Conservation (phyloP, 2,797 vertebrate species). For the Anisognathus igniventris region DNA sequence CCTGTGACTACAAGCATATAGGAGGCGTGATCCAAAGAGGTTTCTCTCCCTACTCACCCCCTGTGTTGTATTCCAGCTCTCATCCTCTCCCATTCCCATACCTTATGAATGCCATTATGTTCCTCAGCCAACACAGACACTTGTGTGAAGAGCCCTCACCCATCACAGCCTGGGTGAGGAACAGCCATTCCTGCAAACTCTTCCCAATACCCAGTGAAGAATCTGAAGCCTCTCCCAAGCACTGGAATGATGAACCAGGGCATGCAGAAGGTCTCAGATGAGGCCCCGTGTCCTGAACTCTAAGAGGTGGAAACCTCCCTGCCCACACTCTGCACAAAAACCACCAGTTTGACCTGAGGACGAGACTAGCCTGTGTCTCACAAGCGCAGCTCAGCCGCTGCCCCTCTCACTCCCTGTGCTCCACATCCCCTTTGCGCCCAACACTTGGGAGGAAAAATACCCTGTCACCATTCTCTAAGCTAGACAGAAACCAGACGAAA, state of each 20-base stretch:
- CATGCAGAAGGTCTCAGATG: accelerated
- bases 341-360: accelerated
- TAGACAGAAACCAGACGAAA: neutral
- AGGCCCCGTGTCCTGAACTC: accelerated
- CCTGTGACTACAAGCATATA: neutral
- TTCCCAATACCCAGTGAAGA: neutral
- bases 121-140: neutral
- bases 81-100: neutral
- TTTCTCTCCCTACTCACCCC: neutral
- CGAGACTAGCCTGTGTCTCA: neutral
- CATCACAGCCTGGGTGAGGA: neutral
- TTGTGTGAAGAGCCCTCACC: accelerated
- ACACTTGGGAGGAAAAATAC: neutral
- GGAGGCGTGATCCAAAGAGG: neutral
- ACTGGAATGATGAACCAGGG: neutral
- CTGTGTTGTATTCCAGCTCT: neutral
- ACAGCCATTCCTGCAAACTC: neutral
- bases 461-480: neutral
- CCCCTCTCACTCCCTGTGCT: neutral
- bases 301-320: neutral
- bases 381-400: neutral
- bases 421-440: neutral
- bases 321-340: neutral
- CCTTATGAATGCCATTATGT: accelerated
- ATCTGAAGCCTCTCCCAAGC: neutral